phyloP scores from a whole-genome alignment of 2,113 vertebrate species.

The Pachypanchax playfairii region DNA sequence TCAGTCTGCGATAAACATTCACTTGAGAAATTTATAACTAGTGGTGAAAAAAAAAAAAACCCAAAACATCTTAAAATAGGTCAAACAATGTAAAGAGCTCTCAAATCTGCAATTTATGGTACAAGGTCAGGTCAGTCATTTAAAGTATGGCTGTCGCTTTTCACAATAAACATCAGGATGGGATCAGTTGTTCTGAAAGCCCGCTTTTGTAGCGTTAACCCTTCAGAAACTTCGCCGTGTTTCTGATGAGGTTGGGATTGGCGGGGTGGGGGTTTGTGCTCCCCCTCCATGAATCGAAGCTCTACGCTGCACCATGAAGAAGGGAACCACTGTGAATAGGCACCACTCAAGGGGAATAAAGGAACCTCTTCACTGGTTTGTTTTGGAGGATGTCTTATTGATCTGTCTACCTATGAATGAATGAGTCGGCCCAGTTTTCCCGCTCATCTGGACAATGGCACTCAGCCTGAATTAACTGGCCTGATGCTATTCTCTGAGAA shows the following conservation, averaged over 20 bases:
- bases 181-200: slow-evolving; percentile 63
- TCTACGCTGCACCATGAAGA: slow-evolving; percentile 52
- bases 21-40: slow-evolving; percentile 19
- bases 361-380: slow-evolving; percentile 75
- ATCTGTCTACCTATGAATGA: slow-evolving; percentile 74
- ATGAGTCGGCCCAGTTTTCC: slow-evolving; percentile 67
- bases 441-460: slow-evolving; percentile 70
- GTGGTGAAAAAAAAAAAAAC: slow-evolving; percentile 8
- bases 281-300: slow-evolving; percentile 46
- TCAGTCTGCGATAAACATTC: slow-evolving; percentile 23
- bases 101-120: slow-evolving; percentile 51
- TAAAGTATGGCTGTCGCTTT: slow-evolving; percentile 38
- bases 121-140: slow-evolving; percentile 63
- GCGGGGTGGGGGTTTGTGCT: slow-evolving; percentile 6
- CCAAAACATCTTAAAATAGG: slow-evolving; percentile 43
- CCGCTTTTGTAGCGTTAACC: slow-evolving; percentile 57
- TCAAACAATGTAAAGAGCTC: slow-evolving; percentile 55
- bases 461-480: slow-evolving; percentile 67
- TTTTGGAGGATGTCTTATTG: slow-evolving; percentile 82
- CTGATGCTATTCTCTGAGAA: slow-evolving; percentile 55
- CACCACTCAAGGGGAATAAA: slow-evolving; percentile 71
- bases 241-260: slow-evolving; percentile 26
- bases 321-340: slow-evolving; percentile 67
- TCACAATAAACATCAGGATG: slow-evolving; percentile 56
- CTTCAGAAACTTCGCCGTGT: slow-evolving; percentile 59